phyloP scores from a whole-genome alignment of 2,888 invertebrate genomes.

The Drosophila paranaensis region DNA sequence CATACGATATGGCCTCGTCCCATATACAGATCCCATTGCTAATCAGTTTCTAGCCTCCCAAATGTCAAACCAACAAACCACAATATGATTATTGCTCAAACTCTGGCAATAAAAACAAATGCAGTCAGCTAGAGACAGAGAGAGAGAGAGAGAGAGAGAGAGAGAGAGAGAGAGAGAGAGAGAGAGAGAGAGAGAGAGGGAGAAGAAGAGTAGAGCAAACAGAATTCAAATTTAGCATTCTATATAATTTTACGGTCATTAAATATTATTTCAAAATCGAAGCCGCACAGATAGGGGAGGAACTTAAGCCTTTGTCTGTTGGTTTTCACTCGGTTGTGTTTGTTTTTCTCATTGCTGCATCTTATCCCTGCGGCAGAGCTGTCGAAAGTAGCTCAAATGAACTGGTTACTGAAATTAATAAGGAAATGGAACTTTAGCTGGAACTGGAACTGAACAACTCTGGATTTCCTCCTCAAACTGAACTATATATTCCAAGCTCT shows the following conservation, averaged over 20 bases:
- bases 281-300: constrained; percentile 39
- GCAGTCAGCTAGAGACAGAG: constrained; percentile 8
- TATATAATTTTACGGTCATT: constrained; percentile 80
- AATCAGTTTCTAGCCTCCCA: constrained; percentile 57
- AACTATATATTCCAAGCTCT: neutral
- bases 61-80: constrained; percentile 57
- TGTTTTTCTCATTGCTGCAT: constrained; percentile 27
- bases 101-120: constrained; percentile 55
- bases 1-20: neutral
- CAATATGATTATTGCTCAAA: constrained; percentile 64
- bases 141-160: neutral
- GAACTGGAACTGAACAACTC: neutral
- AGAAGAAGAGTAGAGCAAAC: constrained; percentile 16
- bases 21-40: constrained; percentile 37
- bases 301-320: constrained; percentile 56
- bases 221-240: constrained; percentile 55
- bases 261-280: constrained; percentile 79
- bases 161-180: no score
- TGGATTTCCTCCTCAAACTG: neutral
- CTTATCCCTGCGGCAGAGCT: constrained; percentile 6
- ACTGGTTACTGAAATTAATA: neutral
- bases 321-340: constrained; percentile 32
- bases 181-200: neutral
- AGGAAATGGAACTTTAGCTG: no score
- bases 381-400: constrained; percentile 2